A percentile compares a stretch with the other conserved stretches of the same genome.
These are phyloP conservation scores for Mythimna impura DNA, from an alignment of 2,888 invertebrate species.

Conservation along the genomic window DNA sequence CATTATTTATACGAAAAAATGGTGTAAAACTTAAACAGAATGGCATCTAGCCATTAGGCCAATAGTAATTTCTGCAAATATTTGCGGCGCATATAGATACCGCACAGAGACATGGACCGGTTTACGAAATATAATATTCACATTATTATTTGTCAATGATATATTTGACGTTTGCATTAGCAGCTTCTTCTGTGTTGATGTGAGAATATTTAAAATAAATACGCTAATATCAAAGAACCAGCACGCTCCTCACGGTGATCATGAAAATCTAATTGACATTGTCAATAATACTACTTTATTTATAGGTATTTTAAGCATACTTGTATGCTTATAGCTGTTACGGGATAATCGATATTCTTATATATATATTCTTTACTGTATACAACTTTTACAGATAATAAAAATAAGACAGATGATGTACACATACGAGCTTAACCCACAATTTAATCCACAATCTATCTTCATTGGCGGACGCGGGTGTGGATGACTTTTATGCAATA, in stretches of 20 bases:
- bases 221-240: conserved; percentile 11
- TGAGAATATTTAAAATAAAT: conserved; percentile 22
- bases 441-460: too few relatives aligned
- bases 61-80: conserved; percentile 26
- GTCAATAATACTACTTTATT: conserved; percentile 17
- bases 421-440: too few relatives aligned
- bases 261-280: conserved; percentile 10
- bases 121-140: conserved; percentile 16
- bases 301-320: neutral
- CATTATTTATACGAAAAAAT: too few relatives aligned
- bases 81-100: conserved; percentile 29
- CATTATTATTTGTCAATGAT: conserved; percentile 32
- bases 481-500: too few relatives aligned
- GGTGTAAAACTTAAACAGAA: neutral
- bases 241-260: neutral
- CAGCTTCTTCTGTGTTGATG: neutral
- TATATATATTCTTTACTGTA: too few relatives aligned
- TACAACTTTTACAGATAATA: too few relatives aligned
- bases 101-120: conserved; percentile 9
- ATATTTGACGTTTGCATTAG: conserved; percentile 29
- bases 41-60: conserved; percentile 8
- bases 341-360: neutral
- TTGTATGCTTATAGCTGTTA: neutral
- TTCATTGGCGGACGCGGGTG: too few relatives aligned
- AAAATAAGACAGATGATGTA: too few relatives aligned